A percentile compares a stretch with the other conserved stretches of the same genome.
These are phyloP conservation scores for Helostoma temminkii DNA, from an alignment of 2,797 vertebrate species.

Conservation along the genomic window DNA sequence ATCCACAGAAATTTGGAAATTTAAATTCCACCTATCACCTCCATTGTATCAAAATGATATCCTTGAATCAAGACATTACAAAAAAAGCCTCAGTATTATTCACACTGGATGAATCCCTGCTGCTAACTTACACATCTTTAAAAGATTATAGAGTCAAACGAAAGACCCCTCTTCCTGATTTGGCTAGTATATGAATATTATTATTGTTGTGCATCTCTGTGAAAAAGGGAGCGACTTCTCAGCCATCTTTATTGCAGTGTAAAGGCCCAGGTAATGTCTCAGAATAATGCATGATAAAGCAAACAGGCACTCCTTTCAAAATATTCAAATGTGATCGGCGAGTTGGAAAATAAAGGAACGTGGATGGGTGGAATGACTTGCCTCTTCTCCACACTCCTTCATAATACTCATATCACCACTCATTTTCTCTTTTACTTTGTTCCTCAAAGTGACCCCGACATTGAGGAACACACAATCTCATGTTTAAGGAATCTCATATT, in stretches of 20 bases:
- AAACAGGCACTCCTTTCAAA: conserved; percentile 86
- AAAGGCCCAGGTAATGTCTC: conserved; percentile 81
- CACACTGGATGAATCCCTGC: conserved; percentile 50
- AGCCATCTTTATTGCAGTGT: conserved; percentile 82
- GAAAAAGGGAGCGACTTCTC: conserved; percentile 73
- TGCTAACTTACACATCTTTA: conserved; percentile 64
- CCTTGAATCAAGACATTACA: conserved; percentile 30
- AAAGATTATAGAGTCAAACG: conserved; percentile 72
- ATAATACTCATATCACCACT: conserved; percentile 74
- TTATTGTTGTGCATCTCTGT: conserved; percentile 76
- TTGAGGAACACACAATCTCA: conserved; percentile 28
- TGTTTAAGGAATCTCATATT: conserved; percentile 20
- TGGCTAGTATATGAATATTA: conserved; percentile 75
- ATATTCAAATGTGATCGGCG: conserved; percentile 85
- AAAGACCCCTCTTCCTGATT: conserved; percentile 59
- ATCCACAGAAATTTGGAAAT: conserved; percentile 1
- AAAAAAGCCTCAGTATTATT: conserved; percentile 43
- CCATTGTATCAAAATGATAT: conserved; percentile 29
- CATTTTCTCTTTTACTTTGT: conserved; percentile 69
- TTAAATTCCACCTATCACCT: conserved; percentile 17
- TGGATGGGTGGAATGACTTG: conserved; percentile 79
- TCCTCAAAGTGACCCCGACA: conserved; percentile 73
- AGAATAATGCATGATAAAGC: conserved; percentile 89
- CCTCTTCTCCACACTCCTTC: conserved; percentile 69
- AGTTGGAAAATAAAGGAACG: conserved; percentile 86